phyloP scores from a whole-genome alignment of 2,888 invertebrate species.

The Spialia ferax region DNA sequence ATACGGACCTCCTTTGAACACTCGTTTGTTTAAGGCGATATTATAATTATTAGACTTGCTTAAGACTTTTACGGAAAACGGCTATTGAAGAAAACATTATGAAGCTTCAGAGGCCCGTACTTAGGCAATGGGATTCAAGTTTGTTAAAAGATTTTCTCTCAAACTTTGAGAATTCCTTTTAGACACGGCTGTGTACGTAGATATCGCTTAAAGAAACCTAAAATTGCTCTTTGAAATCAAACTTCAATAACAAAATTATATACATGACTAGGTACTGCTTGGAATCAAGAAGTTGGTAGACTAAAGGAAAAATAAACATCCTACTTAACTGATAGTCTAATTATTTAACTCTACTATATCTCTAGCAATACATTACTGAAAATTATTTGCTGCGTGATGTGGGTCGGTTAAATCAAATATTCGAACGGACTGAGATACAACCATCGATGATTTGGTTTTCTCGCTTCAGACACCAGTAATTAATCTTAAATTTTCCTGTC shows the following conservation, averaged over 20 bases:
- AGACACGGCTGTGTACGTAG: constrained; percentile 5
- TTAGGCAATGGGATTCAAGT: constrained; percentile 23
- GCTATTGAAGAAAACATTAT: constrained; percentile 29
- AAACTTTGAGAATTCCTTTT: constrained; percentile 17
- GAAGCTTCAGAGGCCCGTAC: constrained; percentile 18
- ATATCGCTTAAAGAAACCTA: constrained; percentile 15
- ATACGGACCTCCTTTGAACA: not conserved
- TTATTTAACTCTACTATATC: too few relatives aligned
- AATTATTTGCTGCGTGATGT: too few relatives aligned
- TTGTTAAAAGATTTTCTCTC: constrained; percentile 24
- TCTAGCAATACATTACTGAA: too few relatives aligned
- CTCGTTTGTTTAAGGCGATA: constrained; percentile 17
- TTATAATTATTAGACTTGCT: constrained; percentile 25
- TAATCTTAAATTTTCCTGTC: too few relatives aligned
- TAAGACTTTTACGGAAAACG: constrained; percentile 16
- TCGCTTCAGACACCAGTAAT: too few relatives aligned
- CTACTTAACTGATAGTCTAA: too few relatives aligned
- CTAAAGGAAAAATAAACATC: too few relatives aligned
- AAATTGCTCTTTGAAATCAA: constrained; percentile 12
- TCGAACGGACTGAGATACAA: too few relatives aligned
- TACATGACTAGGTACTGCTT: not conserved
- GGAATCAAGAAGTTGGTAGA: too few relatives aligned
- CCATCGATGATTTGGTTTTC: too few relatives aligned
- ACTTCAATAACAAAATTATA: constrained; percentile 10
- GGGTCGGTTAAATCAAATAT: too few relatives aligned